Conservation (phyloP, 30 jellyfish, hydroid and myxozoan species). For the Catostylus mosaicus region DNA sequence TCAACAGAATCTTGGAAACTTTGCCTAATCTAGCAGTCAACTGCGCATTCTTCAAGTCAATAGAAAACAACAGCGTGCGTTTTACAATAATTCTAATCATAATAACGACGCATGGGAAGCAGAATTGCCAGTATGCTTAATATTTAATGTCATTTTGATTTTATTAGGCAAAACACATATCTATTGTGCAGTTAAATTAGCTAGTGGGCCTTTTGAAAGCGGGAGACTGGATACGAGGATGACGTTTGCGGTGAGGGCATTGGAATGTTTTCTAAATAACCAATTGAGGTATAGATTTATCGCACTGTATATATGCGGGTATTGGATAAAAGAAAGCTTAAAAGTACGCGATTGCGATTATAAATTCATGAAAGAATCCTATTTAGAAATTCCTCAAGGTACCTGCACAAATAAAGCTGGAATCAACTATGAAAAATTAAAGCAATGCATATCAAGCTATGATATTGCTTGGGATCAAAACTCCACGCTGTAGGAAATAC, state of each 20-base stretch:
- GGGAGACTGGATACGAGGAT: conserved; percentile 1
- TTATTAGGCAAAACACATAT: conserved; percentile 3
- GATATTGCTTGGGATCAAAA: neutral
- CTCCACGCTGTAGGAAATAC: neutral
- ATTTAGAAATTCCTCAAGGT: conserved; percentile 17
- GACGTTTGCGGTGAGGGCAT: conserved; percentile 24
- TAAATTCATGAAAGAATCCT: conserved; percentile 40
- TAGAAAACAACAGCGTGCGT: conserved; percentile 3
- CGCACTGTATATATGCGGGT: conserved; percentile 29
- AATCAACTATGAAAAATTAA: conserved; percentile 20
- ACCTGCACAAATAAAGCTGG: conserved; percentile 34
- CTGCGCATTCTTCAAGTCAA: conserved; percentile 29
- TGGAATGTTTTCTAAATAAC: conserved; percentile 29
- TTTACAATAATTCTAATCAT: neutral
- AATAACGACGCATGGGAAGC: conserved; percentile 18
- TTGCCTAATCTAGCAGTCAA: conserved; percentile 6
- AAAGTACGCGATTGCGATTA: conserved; percentile 16
- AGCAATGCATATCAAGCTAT: conserved; percentile 11
- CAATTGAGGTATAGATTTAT: conserved; percentile 31
- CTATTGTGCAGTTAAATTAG: conserved; percentile 5
- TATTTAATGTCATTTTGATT: conserved; percentile 31
- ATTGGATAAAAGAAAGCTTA: conserved; percentile 37
- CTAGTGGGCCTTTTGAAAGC: neutral
- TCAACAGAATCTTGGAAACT: neutral
- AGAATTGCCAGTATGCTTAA: conserved; percentile 22